Base-by-base conservation (phyloP, 2,888 invertebrate species). In the Coelinius sp. region DNA sequence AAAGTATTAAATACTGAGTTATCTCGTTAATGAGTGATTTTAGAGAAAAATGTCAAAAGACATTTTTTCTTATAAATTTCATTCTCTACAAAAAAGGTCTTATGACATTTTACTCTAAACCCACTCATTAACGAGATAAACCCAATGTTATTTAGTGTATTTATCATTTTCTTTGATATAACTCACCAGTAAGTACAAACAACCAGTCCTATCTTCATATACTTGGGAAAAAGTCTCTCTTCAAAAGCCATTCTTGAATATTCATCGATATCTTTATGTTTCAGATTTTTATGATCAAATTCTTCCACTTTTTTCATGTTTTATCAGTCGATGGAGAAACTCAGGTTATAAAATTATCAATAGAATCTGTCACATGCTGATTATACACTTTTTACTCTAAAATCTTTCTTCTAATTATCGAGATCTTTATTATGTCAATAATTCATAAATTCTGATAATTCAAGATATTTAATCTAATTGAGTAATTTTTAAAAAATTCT, bases 171-270 rank as follows among this genome's bases (percentile, higher is more conserved):
- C n/a, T 59, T 74, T 46, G 62, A 68, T 25, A 25, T 22, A 52
- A 84, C 90, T 90, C 88, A 95, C 95, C 95, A 95, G 85, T 95
- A 95, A 77, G 91, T 89, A 64, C 91, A 88, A 44, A 96, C 95
- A 4, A 95, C 95, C 65, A 92, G 84, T 79, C 93, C 91, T 83
- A 96, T 94, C 83, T 92, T 91, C 4, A 93, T 86, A 86, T 95
- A 95, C 88, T 92, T 92, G 10, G 89, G 83, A 17, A 88, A 72
- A 68, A 90, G 82, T 78, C 83, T 27, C 2, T 56, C 56, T 31
- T 56, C 56, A 14, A 56, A 56, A 17, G 52, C 12, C 52, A 52
- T 52, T 22, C n/a, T 52, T n/a, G 41, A n/a, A n/a, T 12, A 41
- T 5, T n/a, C 12, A 41, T 41, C 41, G n/a, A n/a, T 41, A 4